These are phyloP conservation scores for Salminus brasiliensis DNA, from an alignment of 2,113 vertebrate genomes.

Conservation along the genomic window DNA sequence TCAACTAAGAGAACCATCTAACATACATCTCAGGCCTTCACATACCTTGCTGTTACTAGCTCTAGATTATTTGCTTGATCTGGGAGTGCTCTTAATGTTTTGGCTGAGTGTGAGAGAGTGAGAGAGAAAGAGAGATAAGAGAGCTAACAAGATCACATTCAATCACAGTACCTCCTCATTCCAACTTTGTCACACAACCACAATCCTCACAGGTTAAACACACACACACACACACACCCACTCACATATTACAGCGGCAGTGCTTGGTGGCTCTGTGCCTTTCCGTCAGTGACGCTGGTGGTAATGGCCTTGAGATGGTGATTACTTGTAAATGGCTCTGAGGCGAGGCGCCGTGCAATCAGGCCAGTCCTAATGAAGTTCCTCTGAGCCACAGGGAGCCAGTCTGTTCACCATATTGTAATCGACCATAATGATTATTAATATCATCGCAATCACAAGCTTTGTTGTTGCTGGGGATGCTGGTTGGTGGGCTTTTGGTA, in stretches of 20 bases:
- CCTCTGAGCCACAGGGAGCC: conserved; percentile 66
- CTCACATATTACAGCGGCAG: neutral
- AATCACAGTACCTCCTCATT: neutral
- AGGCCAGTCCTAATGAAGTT: conserved; percentile 68
- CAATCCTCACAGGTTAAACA: neutral
- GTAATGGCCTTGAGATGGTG: conserved; percentile 50
- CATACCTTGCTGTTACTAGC: too few species aligned
- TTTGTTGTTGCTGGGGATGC: conserved; percentile 68
- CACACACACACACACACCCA: conserved; percentile 5
- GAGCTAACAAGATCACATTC: neutral
- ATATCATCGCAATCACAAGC: conserved; percentile 76
- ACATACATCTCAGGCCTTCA: too few species aligned
- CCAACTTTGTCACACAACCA: neutral
- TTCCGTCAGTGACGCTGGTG: conserved; percentile 13
- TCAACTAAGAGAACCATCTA: too few species aligned
- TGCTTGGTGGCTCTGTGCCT: too few species aligned
- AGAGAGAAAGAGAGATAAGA: too few species aligned
- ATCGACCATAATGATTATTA: conserved; percentile 83
- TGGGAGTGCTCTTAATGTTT: too few species aligned
- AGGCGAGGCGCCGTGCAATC: conserved; percentile 55
- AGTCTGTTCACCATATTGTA: conserved; percentile 70
- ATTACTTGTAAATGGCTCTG: conserved; percentile 53
- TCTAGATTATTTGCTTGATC: too few species aligned
- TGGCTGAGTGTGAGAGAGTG: neutral
- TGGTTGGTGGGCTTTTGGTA: conserved; percentile 69